These are phyloP conservation scores for Sturnus vulgaris DNA, from an alignment of 2,113 vertebrate species.

Conservation along the genomic window DNA sequence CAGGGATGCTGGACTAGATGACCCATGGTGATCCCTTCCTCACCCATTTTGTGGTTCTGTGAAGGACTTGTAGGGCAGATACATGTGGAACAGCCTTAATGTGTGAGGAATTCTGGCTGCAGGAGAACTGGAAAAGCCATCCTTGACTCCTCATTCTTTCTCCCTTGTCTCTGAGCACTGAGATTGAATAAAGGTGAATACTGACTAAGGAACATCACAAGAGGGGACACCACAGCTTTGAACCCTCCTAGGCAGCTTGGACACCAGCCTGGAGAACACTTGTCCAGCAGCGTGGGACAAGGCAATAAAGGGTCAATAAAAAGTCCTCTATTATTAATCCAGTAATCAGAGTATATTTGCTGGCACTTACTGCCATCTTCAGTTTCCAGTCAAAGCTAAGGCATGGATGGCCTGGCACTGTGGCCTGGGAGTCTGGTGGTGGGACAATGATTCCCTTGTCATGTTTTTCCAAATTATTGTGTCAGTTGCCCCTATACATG, in stretches of 20 bases:
- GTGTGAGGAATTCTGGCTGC: background rate
- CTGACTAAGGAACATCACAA: background rate
- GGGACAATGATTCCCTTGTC: background rate
- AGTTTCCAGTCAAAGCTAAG: constrained; percentile 23
- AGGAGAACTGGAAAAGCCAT: background rate
- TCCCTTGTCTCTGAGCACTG: background rate
- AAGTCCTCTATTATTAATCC: background rate
- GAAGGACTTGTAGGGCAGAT: background rate
- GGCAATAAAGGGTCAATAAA: background rate
- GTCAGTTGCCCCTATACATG: rapidly evolving
- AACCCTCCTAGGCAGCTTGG: background rate
- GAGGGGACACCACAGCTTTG: background rate
- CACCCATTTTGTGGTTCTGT: background rate
- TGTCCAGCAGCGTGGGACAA: background rate
- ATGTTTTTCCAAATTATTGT: background rate
- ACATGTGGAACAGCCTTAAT: background rate
- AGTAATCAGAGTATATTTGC: background rate
- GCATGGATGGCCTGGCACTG: background rate
- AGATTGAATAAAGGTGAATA: background rate
- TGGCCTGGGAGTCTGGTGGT: background rate
- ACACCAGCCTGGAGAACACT: background rate
- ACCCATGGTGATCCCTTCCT: background rate
- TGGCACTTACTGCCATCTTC: constrained; percentile 44
- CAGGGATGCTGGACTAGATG: background rate
- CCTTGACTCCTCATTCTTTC: background rate